These are phyloP conservation scores for Masnerella sp. DNA, from an alignment of 2,888 invertebrate species.

Conservation along the genomic window DNA sequence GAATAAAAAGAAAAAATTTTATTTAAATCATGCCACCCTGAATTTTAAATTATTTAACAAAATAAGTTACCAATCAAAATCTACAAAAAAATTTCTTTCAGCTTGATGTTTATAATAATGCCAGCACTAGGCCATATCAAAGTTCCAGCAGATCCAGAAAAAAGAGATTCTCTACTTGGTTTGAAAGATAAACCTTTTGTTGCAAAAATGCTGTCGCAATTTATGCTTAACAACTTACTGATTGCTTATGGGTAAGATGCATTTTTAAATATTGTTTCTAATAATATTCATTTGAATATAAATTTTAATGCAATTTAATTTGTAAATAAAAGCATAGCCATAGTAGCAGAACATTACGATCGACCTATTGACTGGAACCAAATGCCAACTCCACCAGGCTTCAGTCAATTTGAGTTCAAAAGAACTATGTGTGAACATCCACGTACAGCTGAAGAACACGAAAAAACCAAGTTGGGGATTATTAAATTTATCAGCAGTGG, in stretches of 20 bases:
- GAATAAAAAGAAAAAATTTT: too few relatives aligned
- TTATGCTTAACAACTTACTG: slow-evolving; percentile 89
- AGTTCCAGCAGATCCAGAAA: slow-evolving; percentile 82
- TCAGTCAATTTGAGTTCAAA: slow-evolving; percentile 87
- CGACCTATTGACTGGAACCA: slow-evolving; percentile 72
- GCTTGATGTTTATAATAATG: slow-evolving; percentile 88
- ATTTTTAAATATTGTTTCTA: slow-evolving; percentile 37
- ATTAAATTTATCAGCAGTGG: slow-evolving; percentile 90
- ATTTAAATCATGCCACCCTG: too few relatives aligned
- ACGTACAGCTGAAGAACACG: slow-evolving; percentile 88
- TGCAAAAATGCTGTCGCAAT: slow-evolving; percentile 84
- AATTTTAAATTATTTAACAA: too few relatives aligned
- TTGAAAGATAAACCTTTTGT: slow-evolving; percentile 86
- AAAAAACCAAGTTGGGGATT: slow-evolving; percentile 87
- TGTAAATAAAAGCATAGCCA: slow-evolving; percentile 74
- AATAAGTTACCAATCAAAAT: too few relatives aligned
- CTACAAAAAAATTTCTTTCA: slow-evolving; percentile 72
- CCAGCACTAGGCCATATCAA: slow-evolving; percentile 87
- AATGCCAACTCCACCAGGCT: slow-evolving; percentile 84
- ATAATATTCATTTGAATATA: too few relatives aligned
- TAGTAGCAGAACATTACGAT: slow-evolving; percentile 78
- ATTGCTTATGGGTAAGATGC: slow-evolving; percentile 88
- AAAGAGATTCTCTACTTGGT: slow-evolving; percentile 83
- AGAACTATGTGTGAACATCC: slow-evolving; percentile 85
- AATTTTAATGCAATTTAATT: slow-evolving; percentile 10